Percentiles rank a stretch among this genome's conserved stretches.
Evolutionary conservation across 2,797 vertebrate genomes (phyloP).

Genomic region (Falco berigora): DNA sequence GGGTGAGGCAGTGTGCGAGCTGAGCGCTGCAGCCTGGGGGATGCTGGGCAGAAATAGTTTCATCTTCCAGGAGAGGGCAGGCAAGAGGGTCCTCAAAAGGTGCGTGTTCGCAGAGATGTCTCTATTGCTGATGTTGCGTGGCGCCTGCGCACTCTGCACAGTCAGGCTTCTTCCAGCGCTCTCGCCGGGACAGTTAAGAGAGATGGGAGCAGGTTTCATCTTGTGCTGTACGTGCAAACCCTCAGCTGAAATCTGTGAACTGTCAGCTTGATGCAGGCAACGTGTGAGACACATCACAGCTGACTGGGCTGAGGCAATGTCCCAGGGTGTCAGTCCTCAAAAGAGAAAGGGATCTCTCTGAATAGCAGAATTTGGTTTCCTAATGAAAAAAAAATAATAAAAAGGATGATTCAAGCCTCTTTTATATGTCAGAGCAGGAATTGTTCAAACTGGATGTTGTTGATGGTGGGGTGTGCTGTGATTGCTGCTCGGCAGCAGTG

Average conservation of each 20-base stretch:
- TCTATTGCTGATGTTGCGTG: rapidly evolving
- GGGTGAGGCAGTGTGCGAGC: background rate
- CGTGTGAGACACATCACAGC: slow-evolving; percentile 46
- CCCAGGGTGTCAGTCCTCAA: slow-evolving; percentile 23
- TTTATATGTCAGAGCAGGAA: background rate
- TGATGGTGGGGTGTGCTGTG: background rate
- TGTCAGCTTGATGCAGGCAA: slow-evolving; percentile 33
- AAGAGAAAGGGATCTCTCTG: slow-evolving; percentile 31
- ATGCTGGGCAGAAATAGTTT: background rate
- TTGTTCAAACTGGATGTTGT: background rate
- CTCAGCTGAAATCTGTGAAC: slow-evolving; percentile 29
- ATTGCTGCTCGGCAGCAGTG: background rate
- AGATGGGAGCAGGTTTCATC: background rate
- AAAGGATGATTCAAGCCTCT: slow-evolving; percentile 1
- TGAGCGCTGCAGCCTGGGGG: rapidly evolving
- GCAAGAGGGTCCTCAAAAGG: background rate
- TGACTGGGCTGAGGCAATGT: slow-evolving; percentile 40
- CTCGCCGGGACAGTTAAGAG: background rate
- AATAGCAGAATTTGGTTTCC: slow-evolving; percentile 17
- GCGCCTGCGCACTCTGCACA: rapidly evolving
- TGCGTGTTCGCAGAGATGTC: rapidly evolving
- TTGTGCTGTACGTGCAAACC: background rate
- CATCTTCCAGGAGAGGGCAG: background rate
- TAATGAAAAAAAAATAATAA: background rate
- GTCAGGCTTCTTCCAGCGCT: background rate